phyloP scores from a whole-genome alignment of 2,797 vertebrate species.

The Rhinoraja longicauda region DNA sequence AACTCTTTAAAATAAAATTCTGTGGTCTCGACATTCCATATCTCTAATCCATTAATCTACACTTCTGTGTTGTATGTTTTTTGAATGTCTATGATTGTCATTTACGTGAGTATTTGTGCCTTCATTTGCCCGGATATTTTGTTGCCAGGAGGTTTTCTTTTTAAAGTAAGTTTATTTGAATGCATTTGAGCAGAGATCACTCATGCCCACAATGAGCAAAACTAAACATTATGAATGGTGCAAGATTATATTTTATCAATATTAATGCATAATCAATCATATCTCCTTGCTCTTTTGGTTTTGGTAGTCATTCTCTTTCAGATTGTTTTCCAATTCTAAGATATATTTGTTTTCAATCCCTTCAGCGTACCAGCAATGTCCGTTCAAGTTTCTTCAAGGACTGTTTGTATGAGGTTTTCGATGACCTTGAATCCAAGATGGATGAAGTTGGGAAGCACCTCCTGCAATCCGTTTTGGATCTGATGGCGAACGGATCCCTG shows the following conservation, averaged over 20 bases:
- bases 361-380: slow-evolving; percentile 84
- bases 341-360: neutral
- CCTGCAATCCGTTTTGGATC: slow-evolving; percentile 80
- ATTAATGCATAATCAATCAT: neutral
- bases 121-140: too few species aligned
- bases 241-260: neutral
- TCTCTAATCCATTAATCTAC: too few species aligned
- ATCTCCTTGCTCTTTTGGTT: neutral
- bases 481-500: slow-evolving; percentile 88
- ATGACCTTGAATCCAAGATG: slow-evolving; percentile 90
- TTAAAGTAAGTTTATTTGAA: neutral
- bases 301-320: too few species aligned
- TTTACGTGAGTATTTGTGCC: too few species aligned
- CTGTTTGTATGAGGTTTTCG: slow-evolving; percentile 93
- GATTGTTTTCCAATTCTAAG: neutral
- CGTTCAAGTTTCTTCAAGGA: slow-evolving; percentile 94
- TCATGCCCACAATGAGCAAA: neutral
- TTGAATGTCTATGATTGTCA: too few species aligned
- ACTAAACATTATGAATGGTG: neutral
- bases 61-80: too few species aligned
- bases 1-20: too few species aligned
- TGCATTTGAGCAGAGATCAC: neutral
- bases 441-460: slow-evolving; percentile 87
- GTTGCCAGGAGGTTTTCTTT: too few species aligned
- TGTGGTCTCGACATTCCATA: too few species aligned